These are phyloP conservation scores for Drosophila ercepeae DNA, from an alignment of 1,140 invertebrate genomes.

Conservation along the genomic window DNA sequence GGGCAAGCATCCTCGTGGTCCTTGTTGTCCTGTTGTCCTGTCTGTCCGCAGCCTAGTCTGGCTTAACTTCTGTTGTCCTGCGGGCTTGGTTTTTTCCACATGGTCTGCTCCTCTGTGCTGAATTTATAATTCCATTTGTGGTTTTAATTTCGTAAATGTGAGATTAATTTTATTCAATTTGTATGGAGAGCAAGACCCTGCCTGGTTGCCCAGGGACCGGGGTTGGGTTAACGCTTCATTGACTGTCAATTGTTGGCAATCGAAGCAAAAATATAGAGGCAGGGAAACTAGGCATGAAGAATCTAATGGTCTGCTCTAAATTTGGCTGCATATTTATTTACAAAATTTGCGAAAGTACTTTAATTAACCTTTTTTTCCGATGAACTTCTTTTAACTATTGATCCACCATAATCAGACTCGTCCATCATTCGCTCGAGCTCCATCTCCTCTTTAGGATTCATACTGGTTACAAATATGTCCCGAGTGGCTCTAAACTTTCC, in stretches of 20 bases:
- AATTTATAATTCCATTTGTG: conserved; percentile 83
- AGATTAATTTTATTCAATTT: conserved; percentile 82
- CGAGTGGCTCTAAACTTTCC: conserved; percentile 56
- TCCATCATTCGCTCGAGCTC: conserved; percentile 38
- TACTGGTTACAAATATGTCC: conserved; percentile 40
- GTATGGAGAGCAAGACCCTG: conserved; percentile 6
- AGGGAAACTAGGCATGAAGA: background rate
- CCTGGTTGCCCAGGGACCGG: background rate
- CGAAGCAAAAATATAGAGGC: background rate
- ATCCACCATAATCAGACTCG: background rate
- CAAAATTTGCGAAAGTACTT: too few relatives aligned
- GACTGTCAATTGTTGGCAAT: conserved; percentile 53
- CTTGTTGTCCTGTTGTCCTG: conserved; percentile 27
- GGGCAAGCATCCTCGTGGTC: conserved; percentile 31
- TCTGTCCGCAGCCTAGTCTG: conserved; percentile 46
- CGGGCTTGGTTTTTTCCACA: conserved; percentile 63
- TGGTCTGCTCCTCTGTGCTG: conserved; percentile 54
- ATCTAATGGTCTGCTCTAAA: too few relatives aligned
- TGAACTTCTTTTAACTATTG: background rate
- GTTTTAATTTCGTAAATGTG: conserved; percentile 82
- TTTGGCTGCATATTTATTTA: too few relatives aligned
- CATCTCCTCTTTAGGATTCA: conserved; percentile 21
- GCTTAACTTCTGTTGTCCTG: conserved; percentile 81
- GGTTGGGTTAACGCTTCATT: conserved; percentile 45
- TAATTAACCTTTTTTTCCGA: background rate